Base-by-base conservation (phyloP, 1,140 invertebrate genomes). In the Lethrus apterus region DNA sequence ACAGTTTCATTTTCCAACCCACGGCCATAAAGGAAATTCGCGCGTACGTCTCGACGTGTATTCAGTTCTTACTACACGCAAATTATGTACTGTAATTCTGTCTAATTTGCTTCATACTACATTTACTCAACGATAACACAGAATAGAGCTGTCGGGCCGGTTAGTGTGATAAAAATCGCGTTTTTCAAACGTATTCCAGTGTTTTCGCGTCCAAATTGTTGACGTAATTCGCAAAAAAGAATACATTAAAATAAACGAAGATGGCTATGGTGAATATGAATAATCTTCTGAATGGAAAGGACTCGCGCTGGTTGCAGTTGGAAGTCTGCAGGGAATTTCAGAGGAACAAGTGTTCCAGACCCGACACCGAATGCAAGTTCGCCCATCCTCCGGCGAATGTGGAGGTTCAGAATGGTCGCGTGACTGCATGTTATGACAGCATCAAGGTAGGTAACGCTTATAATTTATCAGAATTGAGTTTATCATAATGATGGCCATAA, bases 241-340 rank as follows among this genome's bases (percentile, higher is more conserved):
- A 45, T 44, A 44, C 18, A 34, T 29, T 29, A 21, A 44, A 41
- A 52, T n/a, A n/a, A n/a, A n/a, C n/a, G n/a, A n/a, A n/a, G 31
- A 86, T 89, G 87, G 86, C 87, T 70, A 92, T 94, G 86, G 89
- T 93, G 66, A 93, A 93, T 79, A 92, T 95, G 81, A 93, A 91
- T 77, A 94, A 90, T 77, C 79, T 95, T 64, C 78, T 94, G 52
- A 94, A 95, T 74, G 91, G 91, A 59, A 99, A 99, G 76, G 97
- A 99, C 77, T 98, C 95, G 51, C 85, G 96, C 64, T 99, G 97
- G 97, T 80, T 99, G 52, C 96, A 99, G 69, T 78, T 99, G 66
- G 97, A 99, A 77, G 96, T 99, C 65, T 99, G 97, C 77, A 83
- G 96, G 48, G 96, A 99, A 75, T 99, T 93, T 75, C 95, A 98